Evolutionary conservation across 2,113 vertebrate genomes (phyloP).

Genomic region (Pandion haliaetus): DNA sequence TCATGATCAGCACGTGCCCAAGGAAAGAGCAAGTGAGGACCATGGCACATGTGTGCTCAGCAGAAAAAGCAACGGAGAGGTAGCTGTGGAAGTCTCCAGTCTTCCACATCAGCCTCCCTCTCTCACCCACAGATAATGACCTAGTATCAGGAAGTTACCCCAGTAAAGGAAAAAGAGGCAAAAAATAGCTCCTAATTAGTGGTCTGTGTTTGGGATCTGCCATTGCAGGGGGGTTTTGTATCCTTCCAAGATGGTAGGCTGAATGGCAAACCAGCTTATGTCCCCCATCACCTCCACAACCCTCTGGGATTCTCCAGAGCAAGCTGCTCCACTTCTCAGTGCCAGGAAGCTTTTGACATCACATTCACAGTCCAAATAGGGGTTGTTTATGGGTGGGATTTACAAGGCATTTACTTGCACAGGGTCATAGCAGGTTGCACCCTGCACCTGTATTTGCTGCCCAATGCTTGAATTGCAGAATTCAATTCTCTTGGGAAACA

Average conservation of each 20-base stretch:
- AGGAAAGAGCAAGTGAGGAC: not conserved
- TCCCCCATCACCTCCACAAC: not conserved
- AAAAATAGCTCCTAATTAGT: not conserved
- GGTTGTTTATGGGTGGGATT: not conserved
- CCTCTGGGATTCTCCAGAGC: not conserved
- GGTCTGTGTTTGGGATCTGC: not conserved
- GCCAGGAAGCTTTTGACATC: not conserved
- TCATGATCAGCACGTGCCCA: not conserved
- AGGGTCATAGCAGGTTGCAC: not conserved
- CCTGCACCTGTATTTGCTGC: not conserved
- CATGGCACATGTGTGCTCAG: not conserved
- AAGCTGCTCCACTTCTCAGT: not conserved
- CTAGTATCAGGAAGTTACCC: not conserved
- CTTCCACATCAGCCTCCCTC: not conserved
- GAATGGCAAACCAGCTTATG: rapidly evolving
- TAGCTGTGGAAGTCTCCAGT: not conserved
- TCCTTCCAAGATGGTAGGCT: not conserved
- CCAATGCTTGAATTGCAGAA: not conserved
- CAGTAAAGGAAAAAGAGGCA: not conserved
- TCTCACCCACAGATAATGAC: not conserved
- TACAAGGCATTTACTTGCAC: not conserved
- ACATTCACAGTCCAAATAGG: not conserved
- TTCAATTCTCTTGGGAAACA: not conserved
- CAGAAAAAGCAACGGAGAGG: not conserved
- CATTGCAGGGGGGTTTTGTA: rapidly evolving